phyloP scores from a whole-genome alignment of 2,888 invertebrate genomes.

The Zaprionus obscuricornis region DNA sequence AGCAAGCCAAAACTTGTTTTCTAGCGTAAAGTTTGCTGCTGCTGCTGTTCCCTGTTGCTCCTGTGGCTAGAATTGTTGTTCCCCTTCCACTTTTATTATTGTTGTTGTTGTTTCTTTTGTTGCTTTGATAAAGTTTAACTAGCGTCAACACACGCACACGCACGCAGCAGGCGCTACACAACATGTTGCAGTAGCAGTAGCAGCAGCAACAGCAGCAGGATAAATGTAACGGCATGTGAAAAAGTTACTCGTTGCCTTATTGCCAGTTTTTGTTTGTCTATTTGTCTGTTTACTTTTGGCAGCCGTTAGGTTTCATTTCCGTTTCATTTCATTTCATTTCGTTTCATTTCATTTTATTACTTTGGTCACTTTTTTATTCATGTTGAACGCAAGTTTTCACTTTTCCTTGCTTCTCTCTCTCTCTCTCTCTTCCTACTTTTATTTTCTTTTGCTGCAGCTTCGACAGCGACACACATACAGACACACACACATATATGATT shows the following conservation, averaged over 20 bases:
- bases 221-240: conserved; percentile 60
- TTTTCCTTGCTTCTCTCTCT: conserved; percentile 27
- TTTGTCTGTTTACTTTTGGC: conserved; percentile 76
- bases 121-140: conserved; percentile 75
- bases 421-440: neutral
- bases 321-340: conserved; percentile 75
- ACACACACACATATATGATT: conserved; percentile 53
- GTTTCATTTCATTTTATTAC: conserved; percentile 71
- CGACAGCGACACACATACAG: neutral
- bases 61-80: conserved; percentile 10
- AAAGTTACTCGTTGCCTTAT: conserved; percentile 63
- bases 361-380: conserved; percentile 70
- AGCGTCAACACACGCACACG: conserved; percentile 54
- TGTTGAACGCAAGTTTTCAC: conserved; percentile 44
- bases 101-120: conserved; percentile 41
- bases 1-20: conserved; percentile 63
- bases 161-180: conserved; percentile 23
- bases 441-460: conserved; percentile 9
- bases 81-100: conserved; percentile 17
- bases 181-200: conserved; percentile 24
- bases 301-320: conserved; percentile 78
- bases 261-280: too few relatives aligned
- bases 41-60: conserved; percentile 42
- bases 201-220: conserved; percentile 30
- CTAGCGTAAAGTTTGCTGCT: conserved; percentile 61